These are phyloP conservation scores for Pachypanchax playfairii DNA, from an alignment of 2,113 vertebrate genomes.

Conservation along the genomic window DNA sequence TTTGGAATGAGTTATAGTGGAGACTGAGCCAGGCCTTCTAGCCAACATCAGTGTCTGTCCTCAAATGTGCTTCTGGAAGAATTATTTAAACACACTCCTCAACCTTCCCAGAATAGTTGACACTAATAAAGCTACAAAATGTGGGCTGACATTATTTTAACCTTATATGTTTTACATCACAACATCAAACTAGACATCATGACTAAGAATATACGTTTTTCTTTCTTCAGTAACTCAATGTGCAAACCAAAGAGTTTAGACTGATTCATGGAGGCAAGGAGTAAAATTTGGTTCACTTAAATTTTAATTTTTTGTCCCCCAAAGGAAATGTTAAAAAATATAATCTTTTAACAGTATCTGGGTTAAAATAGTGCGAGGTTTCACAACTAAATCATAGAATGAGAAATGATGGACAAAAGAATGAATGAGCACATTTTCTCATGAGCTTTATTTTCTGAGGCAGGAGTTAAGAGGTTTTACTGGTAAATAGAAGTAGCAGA, in stretches of 20 bases:
- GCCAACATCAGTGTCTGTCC: no score
- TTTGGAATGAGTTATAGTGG: no score
- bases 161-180: no score
- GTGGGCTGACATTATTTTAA: no score
- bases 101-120: no score
- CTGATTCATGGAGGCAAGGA: background rate
- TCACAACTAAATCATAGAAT: background rate
- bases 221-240: no score
- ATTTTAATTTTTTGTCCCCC: background rate
- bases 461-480: constrained; percentile 35
- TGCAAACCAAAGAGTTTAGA: background rate
- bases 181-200: no score
- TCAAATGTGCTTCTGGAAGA: no score
- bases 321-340: background rate
- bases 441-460: constrained; percentile 11
- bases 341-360: background rate
- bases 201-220: no score
- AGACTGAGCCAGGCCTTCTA: no score
- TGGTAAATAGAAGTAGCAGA: constrained; percentile 55
- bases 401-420: constrained; percentile 1
- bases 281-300: background rate
- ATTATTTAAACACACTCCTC: no score
- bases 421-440: constrained; percentile 1
- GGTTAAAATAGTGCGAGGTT: background rate
- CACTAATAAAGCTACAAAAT: no score